A percentile compares a stretch with the other conserved stretches of the same genome.
Conservation (phyloP, 2,888 invertebrate species). For the Noctua pronuba region DNA sequence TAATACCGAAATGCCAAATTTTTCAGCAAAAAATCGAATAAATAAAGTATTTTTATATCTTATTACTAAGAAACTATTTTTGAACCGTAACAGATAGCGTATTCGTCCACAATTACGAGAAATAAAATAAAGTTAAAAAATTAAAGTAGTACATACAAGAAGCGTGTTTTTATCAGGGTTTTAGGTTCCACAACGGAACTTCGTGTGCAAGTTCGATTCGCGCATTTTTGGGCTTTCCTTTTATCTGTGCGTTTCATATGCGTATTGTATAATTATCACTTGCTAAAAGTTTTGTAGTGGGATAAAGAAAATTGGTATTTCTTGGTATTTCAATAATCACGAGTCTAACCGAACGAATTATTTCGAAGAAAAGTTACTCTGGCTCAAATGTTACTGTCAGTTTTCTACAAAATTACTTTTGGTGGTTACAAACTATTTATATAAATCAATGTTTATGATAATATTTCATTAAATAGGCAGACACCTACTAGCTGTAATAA, state of each 20-base stretch:
- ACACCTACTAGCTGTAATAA: background rate
- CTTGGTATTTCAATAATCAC: background rate
- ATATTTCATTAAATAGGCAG: background rate
- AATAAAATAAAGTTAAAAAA: background rate
- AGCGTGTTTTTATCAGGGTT: background rate
- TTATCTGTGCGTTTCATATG: background rate
- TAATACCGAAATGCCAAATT: accelerated
- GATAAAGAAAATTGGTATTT: background rate
- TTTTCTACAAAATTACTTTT: background rate
- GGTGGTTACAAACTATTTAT: background rate
- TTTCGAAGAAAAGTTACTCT: background rate
- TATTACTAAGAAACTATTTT: background rate
- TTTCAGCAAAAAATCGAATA: accelerated
- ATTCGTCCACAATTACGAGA: background rate
- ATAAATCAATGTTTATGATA: background rate
- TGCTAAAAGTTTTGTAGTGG: background rate
- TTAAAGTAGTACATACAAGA: background rate
- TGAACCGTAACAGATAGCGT: background rate
- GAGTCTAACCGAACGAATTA: background rate
- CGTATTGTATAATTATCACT: too few species aligned
- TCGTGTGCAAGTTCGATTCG: background rate
- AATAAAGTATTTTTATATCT: background rate
- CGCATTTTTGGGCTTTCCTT: background rate
- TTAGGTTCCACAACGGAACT: background rate
- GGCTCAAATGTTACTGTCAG: background rate